A percentile compares a stretch with the other conserved stretches of the same genome.
Conservation (phyloP, 2,888 invertebrate species). For the Hemistola chrysoprasaria region DNA sequence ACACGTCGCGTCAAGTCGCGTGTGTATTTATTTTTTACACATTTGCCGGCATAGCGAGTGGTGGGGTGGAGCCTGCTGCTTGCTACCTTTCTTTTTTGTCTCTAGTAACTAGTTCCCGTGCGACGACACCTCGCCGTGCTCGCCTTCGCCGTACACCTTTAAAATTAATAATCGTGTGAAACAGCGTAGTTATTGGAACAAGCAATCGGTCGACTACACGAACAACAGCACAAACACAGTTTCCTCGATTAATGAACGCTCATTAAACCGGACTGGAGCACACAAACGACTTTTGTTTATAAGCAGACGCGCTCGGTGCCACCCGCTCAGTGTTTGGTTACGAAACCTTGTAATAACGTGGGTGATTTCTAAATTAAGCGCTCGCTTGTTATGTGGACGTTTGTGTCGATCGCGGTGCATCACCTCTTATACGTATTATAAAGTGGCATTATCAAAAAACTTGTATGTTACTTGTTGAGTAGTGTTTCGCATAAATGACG, state of each 20-base stretch:
- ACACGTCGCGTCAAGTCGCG: conserved; percentile 10
- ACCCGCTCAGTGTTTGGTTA: conserved; percentile 56
- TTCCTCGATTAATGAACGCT: conserved; percentile 48
- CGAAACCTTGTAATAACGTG: conserved; percentile 67
- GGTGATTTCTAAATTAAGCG: conserved; percentile 68
- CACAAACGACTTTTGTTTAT: conserved; percentile 61
- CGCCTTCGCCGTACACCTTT: conserved; percentile 42
- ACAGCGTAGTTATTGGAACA: conserved; percentile 22
- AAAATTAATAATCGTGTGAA: conserved; percentile 29
- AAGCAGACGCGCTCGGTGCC: conserved; percentile 54
- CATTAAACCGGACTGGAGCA: conserved; percentile 45
- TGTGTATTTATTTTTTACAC: conserved; percentile 42
- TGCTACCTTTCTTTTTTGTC: conserved; percentile 51
- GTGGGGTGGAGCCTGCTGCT: conserved; percentile 41
- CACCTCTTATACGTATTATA: conserved; percentile 31
- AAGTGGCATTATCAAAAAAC: conserved; percentile 28
- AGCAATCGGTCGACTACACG: conserved; percentile 33
- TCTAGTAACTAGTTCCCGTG: conserved; percentile 50
- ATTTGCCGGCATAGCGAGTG: conserved; percentile 28
- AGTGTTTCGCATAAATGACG: conserved; percentile 57
- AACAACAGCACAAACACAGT: conserved; percentile 29
- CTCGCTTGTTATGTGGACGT: conserved; percentile 52
- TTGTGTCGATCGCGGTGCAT: conserved; percentile 52
- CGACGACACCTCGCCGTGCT: conserved; percentile 49
- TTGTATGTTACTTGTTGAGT: conserved; percentile 38